Evolutionary conservation across 1,140 invertebrate species (phyloP), one percentile per base, ranked within the genome.

Genomic region (Sycophila sp.): DNA sequence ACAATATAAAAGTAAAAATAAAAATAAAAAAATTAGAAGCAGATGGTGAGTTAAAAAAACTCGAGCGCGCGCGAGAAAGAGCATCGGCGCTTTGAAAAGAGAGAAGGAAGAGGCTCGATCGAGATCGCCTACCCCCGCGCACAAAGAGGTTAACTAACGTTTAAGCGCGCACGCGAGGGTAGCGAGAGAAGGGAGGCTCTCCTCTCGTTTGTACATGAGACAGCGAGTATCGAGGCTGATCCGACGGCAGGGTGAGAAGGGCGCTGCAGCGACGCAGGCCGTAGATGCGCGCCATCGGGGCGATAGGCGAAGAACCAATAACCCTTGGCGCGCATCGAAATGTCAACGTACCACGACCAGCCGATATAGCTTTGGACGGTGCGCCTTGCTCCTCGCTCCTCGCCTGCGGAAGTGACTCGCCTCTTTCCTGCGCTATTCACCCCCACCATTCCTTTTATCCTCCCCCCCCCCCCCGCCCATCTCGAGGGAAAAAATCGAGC

Each of bases 61-160:
- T n/a, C 42, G 51, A 71, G n/a, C 45, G 19, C 4, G 7, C 28
- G 42, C 45, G 62, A 34, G 59, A 60, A 63, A 72, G 67, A 60
- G 65, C 32, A 58, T 38, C 49, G 51, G 19, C 34, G 38, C 7
- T 63, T 30, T 8, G 42, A 24, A 60, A 45, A n/a, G 60, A 60
- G 32, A 49, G 60, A 56, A 55, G 69, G 62, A 60, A 55, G 72
- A 64, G 63, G n/a, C n/a, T n/a, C n/a, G n/a, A n/a, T n/a, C n/a
- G n/a, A n/a, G n/a, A n/a, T 51, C 53, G 47, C 40, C 60, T 58
- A 59, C 38, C 32, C 36, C 59, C 28, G 45, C 55, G 8, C 40
- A 60, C 45, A 60, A 53, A 60, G 66, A 58, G 56, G 45, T 49
- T 53, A 60, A 69, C 56, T 42, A 55, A 45, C 66, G 56, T 42